These are phyloP conservation scores for Diplazon laetatorius DNA, from an alignment of 2,888 invertebrate genomes.

Conservation along the genomic window DNA sequence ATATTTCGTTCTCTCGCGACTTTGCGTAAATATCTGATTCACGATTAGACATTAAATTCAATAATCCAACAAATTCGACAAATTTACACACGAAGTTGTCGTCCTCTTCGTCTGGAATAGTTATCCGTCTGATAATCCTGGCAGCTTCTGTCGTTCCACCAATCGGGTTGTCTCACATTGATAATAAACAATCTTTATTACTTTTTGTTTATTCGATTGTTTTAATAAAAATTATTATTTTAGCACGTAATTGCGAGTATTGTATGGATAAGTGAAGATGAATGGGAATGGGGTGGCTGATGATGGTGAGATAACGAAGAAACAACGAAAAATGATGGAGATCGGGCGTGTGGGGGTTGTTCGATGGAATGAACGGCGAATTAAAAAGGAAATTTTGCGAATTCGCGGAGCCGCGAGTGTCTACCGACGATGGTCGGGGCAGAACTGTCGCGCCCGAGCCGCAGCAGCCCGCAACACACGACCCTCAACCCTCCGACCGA, in stretches of 20 bases:
- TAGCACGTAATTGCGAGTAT: background rate
- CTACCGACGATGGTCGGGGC: conserved; percentile 79
- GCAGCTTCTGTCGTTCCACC: conserved; percentile 26
- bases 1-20: background rate
- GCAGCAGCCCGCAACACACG: conserved; percentile 82
- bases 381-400: conserved; percentile 27
- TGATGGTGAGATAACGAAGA: conserved; percentile 21
- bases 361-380: conserved; percentile 39
- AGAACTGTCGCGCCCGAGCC: conserved; percentile 82
- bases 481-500: conserved; percentile 73
- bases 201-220: background rate
- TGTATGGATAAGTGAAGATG: background rate
- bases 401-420: conserved; percentile 67
- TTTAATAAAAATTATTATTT: background rate
- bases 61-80: conserved; percentile 25
- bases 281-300: background rate
- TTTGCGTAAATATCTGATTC: background rate
- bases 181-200: background rate
- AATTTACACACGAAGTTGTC: conserved; percentile 28
- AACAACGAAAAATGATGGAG: no score
- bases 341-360: conserved; percentile 26
- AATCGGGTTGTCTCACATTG: conserved; percentile 31
- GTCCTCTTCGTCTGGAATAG: conserved; percentile 13
- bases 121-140: conserved; percentile 53
- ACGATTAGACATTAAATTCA: background rate